A percentile compares a stretch with the other conserved stretches of the same genome.
These are phyloP conservation scores for Macrobrachium rosenbergii DNA, from an alignment of 1,140 invertebrate genomes.

Conservation along the genomic window DNA sequence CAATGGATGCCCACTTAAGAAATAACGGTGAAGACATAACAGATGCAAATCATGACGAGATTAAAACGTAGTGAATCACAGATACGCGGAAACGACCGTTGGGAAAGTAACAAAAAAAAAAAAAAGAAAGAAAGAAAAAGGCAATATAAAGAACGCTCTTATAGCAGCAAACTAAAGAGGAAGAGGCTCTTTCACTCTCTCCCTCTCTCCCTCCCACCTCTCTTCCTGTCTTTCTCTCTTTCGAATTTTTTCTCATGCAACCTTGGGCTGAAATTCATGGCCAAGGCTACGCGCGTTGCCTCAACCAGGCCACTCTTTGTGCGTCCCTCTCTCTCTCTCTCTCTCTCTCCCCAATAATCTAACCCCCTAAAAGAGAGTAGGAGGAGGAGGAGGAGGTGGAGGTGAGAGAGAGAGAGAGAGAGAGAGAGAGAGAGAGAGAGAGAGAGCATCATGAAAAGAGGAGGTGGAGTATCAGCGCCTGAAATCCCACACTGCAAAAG, in stretches of 20 bases:
- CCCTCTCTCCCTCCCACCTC: constrained; percentile 4
- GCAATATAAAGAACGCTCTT: background rate
- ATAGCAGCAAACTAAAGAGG: background rate
- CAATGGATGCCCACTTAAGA: too few species aligned
- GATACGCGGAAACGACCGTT: background rate
- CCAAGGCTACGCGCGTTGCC: constrained; percentile 15
- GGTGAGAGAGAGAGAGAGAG: background rate
- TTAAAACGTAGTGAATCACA: background rate
- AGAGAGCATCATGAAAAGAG: background rate
- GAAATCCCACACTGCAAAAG: background rate
- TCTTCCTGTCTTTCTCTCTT: constrained; percentile 8
- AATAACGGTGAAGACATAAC: too few species aligned
- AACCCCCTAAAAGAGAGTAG: background rate
- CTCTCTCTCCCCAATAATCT: background rate
- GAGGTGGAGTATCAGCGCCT: background rate
- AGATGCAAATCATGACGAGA: too few species aligned
- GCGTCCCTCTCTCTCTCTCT: constrained; percentile 9
- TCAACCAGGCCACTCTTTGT: background rate
- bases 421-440: constrained; percentile 22
- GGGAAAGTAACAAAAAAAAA: background rate
- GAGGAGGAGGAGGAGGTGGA: constrained; percentile 13
- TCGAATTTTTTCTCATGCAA: constrained; percentile 26
- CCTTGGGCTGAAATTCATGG: constrained; percentile 25
- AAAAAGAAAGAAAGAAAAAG: background rate
- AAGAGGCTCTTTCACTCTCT: background rate